Base-by-base conservation (phyloP, 2,797 vertebrate species). In the Distichodus sexfasciatus region DNA sequence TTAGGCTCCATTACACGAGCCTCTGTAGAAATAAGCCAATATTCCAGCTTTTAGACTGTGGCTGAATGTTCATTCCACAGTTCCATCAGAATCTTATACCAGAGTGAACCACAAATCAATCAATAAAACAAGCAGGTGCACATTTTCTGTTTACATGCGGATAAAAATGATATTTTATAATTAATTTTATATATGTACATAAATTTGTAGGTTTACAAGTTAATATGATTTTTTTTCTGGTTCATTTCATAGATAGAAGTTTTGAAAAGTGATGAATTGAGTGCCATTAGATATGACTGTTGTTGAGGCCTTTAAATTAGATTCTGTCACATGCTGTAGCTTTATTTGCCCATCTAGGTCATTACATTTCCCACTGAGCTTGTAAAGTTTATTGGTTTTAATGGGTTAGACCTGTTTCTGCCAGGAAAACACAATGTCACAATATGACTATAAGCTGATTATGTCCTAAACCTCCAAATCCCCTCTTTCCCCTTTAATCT, bases 361-460 rank as follows among this genome's bases (percentile, higher is more conserved):
- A 28, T 55, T 44, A 47, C 36, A 50, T 41, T 71, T 72, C 54
- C 59, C 40, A 51, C 36, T 59, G 44, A 67, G 65, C 60, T 65
- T 53, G 31, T 68, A 69, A 46, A 72, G 59, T 62, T 72, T 71
- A 67, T 75, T 68, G 61, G 69, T 61, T 72, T 77, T 66, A 72
- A 72, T 69, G 43, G 43, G 64, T 64, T 57, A 31, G 21, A 54
- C 44, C 48, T 74, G 44, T 74, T 74, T 38, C 65, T 68, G 65
- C 50, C 17, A 62, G 40, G 17, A 26, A 74, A 68, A 68, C 48
- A 38, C 69, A 69, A 57, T 71, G 68, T 57, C 68, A 75, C 76
- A 75, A 70, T 75, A 65, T 66, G 67, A 75, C 54, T 66, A 59
- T 71, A 75, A 78, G 8, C 28, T 65, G 65, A 78, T 75, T 71